These are phyloP conservation scores for Etheostoma perlongum DNA, from an alignment of 2,797 vertebrate genomes.

Conservation along the genomic window DNA sequence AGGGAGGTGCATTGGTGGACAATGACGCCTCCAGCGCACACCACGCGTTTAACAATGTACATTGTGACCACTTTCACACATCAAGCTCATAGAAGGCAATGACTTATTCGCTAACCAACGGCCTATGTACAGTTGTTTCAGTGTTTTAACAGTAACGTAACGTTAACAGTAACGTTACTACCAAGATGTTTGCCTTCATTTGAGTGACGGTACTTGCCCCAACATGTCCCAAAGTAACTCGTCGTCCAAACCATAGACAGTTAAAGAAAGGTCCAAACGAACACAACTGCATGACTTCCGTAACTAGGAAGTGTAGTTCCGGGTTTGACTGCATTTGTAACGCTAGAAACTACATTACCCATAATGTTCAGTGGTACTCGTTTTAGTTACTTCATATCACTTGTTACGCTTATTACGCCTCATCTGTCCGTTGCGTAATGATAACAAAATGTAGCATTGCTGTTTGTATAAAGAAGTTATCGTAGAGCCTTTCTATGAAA, in stretches of 20 bases:
- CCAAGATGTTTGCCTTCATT: background rate
- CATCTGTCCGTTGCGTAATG: background rate
- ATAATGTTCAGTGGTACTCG: conserved; percentile 8
- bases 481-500: fast-evolving
- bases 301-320: conserved; percentile 61
- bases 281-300: conserved; percentile 27
- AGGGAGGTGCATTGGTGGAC: conserved; percentile 52
- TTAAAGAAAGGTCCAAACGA: background rate
- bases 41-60: conserved; percentile 53
- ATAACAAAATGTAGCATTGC: background rate
- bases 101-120: background rate
- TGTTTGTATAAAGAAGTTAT: background rate
- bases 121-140: background rate
- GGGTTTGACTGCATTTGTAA: fast-evolving
- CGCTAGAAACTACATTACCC: conserved; percentile 64
- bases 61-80: conserved; percentile 53
- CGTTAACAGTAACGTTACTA: background rate
- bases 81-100: background rate
- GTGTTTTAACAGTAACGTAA: background rate
- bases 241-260: too few species aligned
- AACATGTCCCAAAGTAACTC: conserved; percentile 33
- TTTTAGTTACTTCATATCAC: background rate
- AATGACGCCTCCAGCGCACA: conserved; percentile 45
- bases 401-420: background rate
- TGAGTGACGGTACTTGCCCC: conserved; percentile 50